Evolutionary conservation across 2,888 invertebrate genomes (phyloP), one percentile per base, ranked within the genome.

Genomic region (Liposcelis brunnea): DNA sequence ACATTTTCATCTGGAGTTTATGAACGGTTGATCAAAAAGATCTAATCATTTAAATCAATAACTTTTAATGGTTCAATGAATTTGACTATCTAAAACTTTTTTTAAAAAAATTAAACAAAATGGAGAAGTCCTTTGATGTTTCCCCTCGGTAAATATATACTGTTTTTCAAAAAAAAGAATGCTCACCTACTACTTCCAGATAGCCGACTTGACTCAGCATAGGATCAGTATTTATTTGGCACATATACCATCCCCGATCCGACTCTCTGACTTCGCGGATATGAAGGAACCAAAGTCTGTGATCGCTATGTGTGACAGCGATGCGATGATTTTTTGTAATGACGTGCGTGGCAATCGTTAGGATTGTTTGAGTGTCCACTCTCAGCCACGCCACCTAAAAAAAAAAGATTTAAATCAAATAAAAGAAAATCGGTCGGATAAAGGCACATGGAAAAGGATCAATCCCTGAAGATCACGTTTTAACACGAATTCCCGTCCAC

Each of bases 251-350:
- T 43, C 87, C 87, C 35, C 80, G 75, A 64, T 89, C 87, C 6
- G 77, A 66, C 55, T 82, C 77, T 45, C 77, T 73, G 40, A 86
- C 80, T 57, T 84, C 83, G 54, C 77, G 72, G 56, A 89, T 79
- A 55, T 80, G 80, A 50, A 89, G 71, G 55, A 76, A 76, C 86
- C 86, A 87, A 43, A 81, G 79, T 53, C 80, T 75, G 58, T 74
- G 74, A 60, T 86, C 85, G 46, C 80, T 80, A 63, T 77, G 80
- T 49, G 75, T 75, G 54, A 87, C 78, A 54, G 76, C 77, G 60
- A 87, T 80, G 53, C 87, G 74, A 63, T 86, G 84, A 67, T 86
- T 87, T 67, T 87, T 83, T 48, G 87, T 87, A 62, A 87, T 87
- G 59, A 87, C 85, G 67, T 87, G 84, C 55, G 76, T 80, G 50